phyloP scores from a whole-genome alignment of 2,888 invertebrate genomes.

The Electrophaes corylata region DNA sequence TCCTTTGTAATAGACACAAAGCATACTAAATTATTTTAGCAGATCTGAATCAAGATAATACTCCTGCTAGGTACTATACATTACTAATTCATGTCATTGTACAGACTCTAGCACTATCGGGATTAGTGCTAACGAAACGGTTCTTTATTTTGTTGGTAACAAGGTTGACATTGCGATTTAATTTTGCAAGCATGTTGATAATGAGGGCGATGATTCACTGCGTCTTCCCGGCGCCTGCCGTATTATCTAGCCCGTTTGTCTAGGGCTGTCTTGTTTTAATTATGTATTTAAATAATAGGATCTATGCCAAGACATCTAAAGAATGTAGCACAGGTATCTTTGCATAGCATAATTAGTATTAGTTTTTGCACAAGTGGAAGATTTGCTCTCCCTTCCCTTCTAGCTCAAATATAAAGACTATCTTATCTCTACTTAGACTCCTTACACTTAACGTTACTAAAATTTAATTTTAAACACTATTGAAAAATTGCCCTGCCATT shows the following conservation, averaged over 20 bases:
- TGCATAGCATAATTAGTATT: no score
- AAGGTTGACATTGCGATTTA: conserved; percentile 36
- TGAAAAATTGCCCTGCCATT: no score
- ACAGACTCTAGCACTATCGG: conserved; percentile 11
- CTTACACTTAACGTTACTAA: no score
- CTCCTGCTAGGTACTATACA: conserved; percentile 28
- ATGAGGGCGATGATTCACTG: conserved; percentile 73
- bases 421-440: no score
- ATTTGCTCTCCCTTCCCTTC: no score
- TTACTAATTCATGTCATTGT: conserved; percentile 28
- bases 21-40: conserved; percentile 26
- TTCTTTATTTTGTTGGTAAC: conserved; percentile 16
- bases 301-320: background rate
- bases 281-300: background rate
- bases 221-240: conserved; percentile 70
- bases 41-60: conserved; percentile 27
- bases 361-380: no score
- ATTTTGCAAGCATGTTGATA: conserved; percentile 52
- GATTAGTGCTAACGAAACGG: conserved; percentile 8
- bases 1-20: conserved; percentile 30
- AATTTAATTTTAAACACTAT: no score
- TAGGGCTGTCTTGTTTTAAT: conserved; percentile 29
- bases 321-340: no score
- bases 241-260: conserved; percentile 50
- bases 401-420: no score